Evolutionary conservation across 2,113 vertebrate genomes (phyloP).

Genomic region (Sula dactylatra): DNA sequence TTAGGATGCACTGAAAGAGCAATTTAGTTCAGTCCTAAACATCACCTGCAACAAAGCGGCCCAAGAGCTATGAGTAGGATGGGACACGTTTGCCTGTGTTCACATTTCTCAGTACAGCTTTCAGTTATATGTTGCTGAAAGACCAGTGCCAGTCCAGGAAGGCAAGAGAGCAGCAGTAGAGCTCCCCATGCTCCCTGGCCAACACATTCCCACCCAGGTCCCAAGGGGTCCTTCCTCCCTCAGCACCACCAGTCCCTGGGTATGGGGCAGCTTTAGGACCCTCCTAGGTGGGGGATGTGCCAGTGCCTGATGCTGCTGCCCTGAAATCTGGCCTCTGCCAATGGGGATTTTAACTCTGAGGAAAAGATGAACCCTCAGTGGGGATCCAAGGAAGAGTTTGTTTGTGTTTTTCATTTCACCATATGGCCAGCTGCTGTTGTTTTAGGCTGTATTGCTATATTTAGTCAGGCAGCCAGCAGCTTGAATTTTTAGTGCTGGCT

Average conservation of each 20-base stretch:
- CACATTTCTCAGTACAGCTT: not conserved
- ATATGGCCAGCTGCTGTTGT: not conserved
- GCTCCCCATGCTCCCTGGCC: not conserved
- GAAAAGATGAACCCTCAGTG: not conserved
- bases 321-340: not conserved
- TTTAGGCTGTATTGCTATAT: not conserved
- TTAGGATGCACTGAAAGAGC: slow-evolving; percentile 48
- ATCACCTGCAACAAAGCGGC: slow-evolving; percentile 37
- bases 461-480: not conserved
- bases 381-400: not conserved
- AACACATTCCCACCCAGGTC: not conserved
- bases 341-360: not conserved
- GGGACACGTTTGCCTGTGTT: not conserved
- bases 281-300: not conserved
- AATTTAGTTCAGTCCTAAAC: slow-evolving; percentile 61
- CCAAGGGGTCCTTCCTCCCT: not conserved
- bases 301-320: accelerated
- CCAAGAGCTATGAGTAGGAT: not conserved
- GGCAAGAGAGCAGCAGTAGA: not conserved
- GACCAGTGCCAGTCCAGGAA: accelerated
- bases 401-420: not conserved
- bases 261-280: not conserved
- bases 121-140: not conserved
- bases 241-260: not conserved
- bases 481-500: not conserved